phyloP scores from a whole-genome alignment of 2,113 vertebrate genomes.

The Anser cygnoides region DNA sequence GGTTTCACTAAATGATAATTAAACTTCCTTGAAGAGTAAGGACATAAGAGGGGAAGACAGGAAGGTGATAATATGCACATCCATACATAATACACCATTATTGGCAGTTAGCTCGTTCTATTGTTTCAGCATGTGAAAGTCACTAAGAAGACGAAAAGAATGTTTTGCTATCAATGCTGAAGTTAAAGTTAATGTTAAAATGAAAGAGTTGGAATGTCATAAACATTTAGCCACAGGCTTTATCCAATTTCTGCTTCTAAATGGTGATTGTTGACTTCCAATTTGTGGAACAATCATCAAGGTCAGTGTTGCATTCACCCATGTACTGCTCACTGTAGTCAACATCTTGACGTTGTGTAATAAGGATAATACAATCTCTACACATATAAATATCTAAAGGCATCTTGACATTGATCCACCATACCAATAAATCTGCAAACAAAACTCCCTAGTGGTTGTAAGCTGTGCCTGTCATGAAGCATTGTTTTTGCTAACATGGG shows the following conservation, averaged over 20 bases:
- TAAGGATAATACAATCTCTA: background rate
- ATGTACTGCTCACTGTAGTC: background rate
- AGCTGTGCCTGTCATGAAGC: background rate
- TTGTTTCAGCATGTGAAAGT: background rate
- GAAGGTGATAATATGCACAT: background rate
- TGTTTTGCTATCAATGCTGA: background rate
- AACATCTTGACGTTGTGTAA: background rate
- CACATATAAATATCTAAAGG: background rate
- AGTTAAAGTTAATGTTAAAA: slow-evolving; percentile 16
- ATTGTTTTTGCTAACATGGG: background rate
- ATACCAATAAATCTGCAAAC: slow-evolving; percentile 31
- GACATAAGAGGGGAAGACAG: background rate
- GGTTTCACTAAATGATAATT: background rate
- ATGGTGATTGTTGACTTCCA: background rate
- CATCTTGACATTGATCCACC: background rate
- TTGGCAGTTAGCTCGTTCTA: background rate
- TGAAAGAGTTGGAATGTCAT: background rate
- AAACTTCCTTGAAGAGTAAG: background rate
- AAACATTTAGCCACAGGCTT: background rate
- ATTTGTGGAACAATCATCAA: background rate
- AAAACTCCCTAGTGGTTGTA: background rate
- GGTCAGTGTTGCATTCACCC: background rate
- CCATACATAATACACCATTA: background rate
- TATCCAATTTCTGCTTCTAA: background rate
- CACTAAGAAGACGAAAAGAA: background rate